phyloP scores from a whole-genome alignment of 2,888 invertebrate genomes.

The Panorpa germanica region DNA sequence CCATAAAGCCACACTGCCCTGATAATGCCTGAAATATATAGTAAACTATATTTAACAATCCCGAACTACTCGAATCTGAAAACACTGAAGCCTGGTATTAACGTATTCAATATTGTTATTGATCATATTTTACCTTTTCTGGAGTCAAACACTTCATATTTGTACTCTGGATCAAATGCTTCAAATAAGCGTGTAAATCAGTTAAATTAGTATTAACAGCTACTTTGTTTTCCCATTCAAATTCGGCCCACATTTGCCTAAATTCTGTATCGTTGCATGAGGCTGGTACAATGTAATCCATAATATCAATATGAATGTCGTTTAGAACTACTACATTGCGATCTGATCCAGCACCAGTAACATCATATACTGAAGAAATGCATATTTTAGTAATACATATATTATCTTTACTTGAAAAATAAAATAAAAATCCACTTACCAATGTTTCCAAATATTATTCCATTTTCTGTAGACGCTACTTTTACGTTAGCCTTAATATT shows the following conservation, averaged over 20 bases:
- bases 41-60: constrained; percentile 2
- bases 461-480: constrained; percentile 99
- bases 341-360: constrained; percentile 80
- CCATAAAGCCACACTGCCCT: constrained; percentile 98
- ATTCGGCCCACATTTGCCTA: constrained; percentile 99
- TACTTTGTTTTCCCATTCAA: constrained; percentile 99
- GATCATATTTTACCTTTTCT: constrained; percentile 44
- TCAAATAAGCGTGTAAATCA: constrained; percentile 82
- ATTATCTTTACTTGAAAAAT: constrained; percentile 3
- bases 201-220: constrained; percentile 86
- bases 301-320: constrained; percentile 98
- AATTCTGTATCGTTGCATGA: constrained; percentile 90
- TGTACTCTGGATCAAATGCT: constrained; percentile 80
- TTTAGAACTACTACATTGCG: constrained; percentile 95
- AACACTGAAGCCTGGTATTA: constrained; percentile 2
- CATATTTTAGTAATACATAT: constrained; percentile 3
- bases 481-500: constrained; percentile 98
- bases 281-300: constrained; percentile 97
- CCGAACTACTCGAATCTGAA: constrained; percentile 5
- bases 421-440: constrained; percentile 29
- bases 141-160: constrained; percentile 99
- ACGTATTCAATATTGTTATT: not conserved
- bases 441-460: constrained; percentile 98
- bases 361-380: constrained; percentile 67
- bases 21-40: constrained; percentile 47